Conservation (phyloP, 2,113 vertebrate species). For the Melozone crissalis region DNA sequence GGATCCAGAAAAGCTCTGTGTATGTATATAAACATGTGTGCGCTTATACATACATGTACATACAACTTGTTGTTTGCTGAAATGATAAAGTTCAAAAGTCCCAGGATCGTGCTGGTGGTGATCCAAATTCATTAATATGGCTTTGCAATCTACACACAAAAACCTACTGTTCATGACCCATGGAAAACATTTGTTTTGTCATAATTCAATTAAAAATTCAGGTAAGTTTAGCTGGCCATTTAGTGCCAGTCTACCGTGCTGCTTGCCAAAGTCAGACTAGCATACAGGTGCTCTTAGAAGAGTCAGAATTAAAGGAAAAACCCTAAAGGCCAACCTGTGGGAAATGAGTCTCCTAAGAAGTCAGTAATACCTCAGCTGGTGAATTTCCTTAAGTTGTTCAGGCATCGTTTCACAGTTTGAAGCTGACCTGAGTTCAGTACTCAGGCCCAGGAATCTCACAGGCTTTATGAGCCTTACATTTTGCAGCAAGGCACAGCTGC, state of each 20-base stretch:
- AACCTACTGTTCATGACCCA: neutral
- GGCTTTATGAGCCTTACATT: neutral
- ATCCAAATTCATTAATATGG: neutral
- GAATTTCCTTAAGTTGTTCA: neutral
- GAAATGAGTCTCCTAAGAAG: neutral
- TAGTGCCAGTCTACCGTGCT: neutral
- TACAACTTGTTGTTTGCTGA: neutral
- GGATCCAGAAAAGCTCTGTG: neutral
- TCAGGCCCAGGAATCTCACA: neutral
- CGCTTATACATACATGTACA: neutral
- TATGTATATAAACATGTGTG: accelerated
- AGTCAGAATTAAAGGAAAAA: neutral
- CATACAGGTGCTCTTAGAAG: neutral
- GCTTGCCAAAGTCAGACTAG: neutral
- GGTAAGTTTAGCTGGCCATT: neutral
- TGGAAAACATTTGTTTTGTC: neutral
- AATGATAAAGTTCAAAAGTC: neutral
- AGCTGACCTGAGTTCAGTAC: neutral
- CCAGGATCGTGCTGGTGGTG: neutral
- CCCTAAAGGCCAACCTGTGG: neutral
- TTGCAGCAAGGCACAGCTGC: neutral
- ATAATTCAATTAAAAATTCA: neutral
- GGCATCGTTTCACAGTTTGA: neutral
- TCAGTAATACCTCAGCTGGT: neutral
- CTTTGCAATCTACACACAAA: neutral